Conservation (phyloP, 2,113 vertebrate species). For the Hyperopisus bebe region DNA sequence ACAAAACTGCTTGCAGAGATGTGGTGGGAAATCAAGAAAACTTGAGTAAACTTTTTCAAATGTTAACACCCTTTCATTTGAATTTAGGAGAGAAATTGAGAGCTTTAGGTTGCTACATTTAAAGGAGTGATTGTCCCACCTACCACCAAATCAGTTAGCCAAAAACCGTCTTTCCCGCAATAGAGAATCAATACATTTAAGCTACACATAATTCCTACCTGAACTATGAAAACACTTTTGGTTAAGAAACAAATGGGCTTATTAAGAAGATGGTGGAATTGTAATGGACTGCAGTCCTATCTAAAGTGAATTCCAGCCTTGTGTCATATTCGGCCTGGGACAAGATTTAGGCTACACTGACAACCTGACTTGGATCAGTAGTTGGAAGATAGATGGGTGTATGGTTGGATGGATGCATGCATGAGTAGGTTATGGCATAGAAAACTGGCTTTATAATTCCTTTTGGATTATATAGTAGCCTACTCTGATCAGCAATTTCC, state of each 20-base stretch:
- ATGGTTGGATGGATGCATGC: background rate
- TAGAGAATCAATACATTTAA: background rate
- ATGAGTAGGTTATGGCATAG: background rate
- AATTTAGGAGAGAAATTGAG: background rate
- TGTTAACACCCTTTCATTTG: too few relatives aligned
- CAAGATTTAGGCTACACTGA: background rate
- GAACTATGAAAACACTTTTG: background rate
- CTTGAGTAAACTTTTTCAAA: too few relatives aligned
- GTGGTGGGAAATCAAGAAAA: too few relatives aligned
- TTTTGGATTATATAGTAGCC: background rate
- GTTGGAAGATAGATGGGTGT: background rate
- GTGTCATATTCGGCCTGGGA: background rate
- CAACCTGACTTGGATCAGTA: background rate
- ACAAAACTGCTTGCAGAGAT: background rate
- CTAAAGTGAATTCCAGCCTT: background rate
- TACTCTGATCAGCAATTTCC: background rate
- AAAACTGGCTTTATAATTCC: background rate
- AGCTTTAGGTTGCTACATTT: background rate
- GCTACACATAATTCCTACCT: background rate
- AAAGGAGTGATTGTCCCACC: background rate
- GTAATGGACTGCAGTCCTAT: background rate
- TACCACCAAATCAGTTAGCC: background rate
- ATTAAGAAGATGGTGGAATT: background rate
- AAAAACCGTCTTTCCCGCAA: background rate
- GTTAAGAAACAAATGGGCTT: background rate